Conservation (phyloP, 1,140 invertebrate genomes). For the Psilanteris sp. region DNA sequence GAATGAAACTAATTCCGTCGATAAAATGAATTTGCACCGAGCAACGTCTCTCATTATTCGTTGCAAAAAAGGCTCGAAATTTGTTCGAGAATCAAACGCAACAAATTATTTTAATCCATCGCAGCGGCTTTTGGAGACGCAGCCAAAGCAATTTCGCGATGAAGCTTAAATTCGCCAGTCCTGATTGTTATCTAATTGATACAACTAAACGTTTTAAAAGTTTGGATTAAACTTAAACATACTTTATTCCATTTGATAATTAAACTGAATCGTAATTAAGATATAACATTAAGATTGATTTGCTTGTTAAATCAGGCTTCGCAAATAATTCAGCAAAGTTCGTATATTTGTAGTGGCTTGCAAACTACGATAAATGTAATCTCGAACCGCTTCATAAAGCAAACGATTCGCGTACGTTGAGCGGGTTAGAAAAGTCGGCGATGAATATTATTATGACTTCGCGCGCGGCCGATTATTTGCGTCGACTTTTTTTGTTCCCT, state of each 20-base stretch:
- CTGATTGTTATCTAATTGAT: constrained; percentile 1
- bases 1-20: too few species aligned
- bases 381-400: too few species aligned
- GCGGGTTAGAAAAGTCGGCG: too few species aligned
- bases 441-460: too few species aligned
- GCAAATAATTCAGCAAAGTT: constrained; percentile 21
- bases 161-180: neutral
- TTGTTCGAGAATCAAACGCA: too few species aligned
- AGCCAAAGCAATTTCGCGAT: constrained; percentile 1
- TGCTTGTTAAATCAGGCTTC: constrained; percentile 23
- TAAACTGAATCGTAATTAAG: constrained; percentile 15
- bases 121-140: neutral
- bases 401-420: too few species aligned
- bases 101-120: neutral
- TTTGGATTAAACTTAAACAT: neutral
- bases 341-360: neutral
- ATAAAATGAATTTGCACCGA: too few species aligned
- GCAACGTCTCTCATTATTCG: too few species aligned
- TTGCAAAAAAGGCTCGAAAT: too few species aligned
- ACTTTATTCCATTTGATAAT: neutral
- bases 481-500: too few species aligned
- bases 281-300: constrained; percentile 16
- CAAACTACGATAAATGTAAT: neutral
- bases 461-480: too few species aligned
- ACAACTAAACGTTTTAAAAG: neutral